Conservation (phyloP, 2,888 invertebrate genomes). For the Drosophila prolongata region DNA sequence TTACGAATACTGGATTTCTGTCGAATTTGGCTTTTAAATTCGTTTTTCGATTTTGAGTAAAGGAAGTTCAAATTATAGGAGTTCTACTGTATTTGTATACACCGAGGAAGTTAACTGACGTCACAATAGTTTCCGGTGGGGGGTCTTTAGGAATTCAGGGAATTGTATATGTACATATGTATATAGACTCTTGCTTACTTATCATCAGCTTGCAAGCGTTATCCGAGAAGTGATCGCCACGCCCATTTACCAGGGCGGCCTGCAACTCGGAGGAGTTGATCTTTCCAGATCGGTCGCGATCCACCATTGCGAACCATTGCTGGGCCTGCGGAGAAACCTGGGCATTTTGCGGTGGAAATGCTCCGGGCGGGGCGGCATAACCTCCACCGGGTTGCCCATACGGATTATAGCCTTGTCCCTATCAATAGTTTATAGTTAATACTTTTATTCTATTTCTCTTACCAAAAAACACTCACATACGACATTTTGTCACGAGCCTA, state of each 20-base stretch:
- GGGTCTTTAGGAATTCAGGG: background rate
- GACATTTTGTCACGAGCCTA: slow-evolving; percentile 65
- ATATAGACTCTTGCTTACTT: slow-evolving; percentile 69
- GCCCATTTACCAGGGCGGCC: slow-evolving; percentile 92
- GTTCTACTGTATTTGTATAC: slow-evolving; percentile 18
- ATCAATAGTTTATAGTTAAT: background rate
- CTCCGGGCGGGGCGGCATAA: slow-evolving; percentile 82
- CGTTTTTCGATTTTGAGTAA: no score
- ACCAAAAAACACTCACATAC: slow-evolving; percentile 66
- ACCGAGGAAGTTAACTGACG: slow-evolving; percentile 3
- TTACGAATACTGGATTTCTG: no score
- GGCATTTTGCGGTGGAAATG: slow-evolving; percentile 85
- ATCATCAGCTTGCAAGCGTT: slow-evolving; percentile 95
- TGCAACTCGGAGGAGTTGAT: slow-evolving; percentile 92
- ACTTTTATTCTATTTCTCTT: background rate
- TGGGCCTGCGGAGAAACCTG: slow-evolving; percentile 90
- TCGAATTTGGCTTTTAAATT: no score
- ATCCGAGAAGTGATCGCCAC: slow-evolving; percentile 90
- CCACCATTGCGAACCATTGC: slow-evolving; percentile 94
- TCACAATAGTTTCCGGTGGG: background rate
- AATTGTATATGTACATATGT: background rate
- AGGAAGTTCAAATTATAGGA: no score
- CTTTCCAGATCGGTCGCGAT: slow-evolving; percentile 92
- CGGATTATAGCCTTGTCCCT: slow-evolving; percentile 78
- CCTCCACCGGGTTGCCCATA: slow-evolving; percentile 67